Conservation (phyloP, 2,113 vertebrate genomes). For the Chloropsis hardwickii region DNA sequence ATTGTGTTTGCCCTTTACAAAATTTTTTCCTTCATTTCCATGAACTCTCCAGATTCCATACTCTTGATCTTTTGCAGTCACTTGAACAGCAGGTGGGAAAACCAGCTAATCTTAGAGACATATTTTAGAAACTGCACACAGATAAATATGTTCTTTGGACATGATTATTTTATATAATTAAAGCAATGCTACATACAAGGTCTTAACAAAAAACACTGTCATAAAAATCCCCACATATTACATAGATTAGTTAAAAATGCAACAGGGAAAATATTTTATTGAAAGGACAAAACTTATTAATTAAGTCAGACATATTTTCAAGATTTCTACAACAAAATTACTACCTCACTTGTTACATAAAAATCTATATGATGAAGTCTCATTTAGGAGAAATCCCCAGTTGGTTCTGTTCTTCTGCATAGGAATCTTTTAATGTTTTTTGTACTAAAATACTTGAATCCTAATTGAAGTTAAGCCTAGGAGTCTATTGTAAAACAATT, state of each 20-base stretch:
- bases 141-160: conserved; percentile 6
- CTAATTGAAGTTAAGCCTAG: background rate
- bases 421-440: background rate
- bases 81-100: conserved; percentile 54
- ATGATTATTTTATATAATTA: background rate
- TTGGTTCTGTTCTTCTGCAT: background rate
- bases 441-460: conserved; percentile 20
- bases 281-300: background rate
- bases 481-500: background rate
- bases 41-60: background rate
- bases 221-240: background rate
- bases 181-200: background rate
- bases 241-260: background rate
- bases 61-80: conserved; percentile 21
- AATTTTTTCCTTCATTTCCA: background rate
- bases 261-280: background rate
- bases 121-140: background rate
- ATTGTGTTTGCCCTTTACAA: background rate
- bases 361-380: background rate
- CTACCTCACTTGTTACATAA: background rate
- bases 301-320: background rate
- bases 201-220: background rate
- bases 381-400: background rate
- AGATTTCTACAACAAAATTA: background rate
- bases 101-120: conserved; percentile 3